These are phyloP conservation scores for Spilosoma lubricipeda DNA, from an alignment of 2,888 invertebrate genomes.

Conservation along the genomic window DNA sequence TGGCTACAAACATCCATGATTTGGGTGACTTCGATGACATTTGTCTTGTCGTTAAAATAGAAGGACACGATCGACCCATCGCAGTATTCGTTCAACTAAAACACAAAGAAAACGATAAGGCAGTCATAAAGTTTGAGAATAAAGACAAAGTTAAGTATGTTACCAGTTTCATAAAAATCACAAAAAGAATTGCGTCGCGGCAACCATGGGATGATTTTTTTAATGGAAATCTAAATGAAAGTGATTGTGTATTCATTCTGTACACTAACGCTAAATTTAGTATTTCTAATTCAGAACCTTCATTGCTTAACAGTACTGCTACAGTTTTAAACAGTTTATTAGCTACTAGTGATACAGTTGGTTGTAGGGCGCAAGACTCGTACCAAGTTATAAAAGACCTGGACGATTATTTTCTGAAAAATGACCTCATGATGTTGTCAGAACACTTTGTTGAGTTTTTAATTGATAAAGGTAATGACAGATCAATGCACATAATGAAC, in stretches of 20 bases:
- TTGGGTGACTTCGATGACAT: constrained; percentile 43
- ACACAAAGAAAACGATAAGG: constrained; percentile 29
- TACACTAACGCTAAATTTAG: constrained; percentile 35
- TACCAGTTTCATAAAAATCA: constrained; percentile 21
- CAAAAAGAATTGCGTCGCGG: constrained; percentile 13
- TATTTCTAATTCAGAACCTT: constrained; percentile 18
- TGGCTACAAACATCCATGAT: constrained; percentile 36
- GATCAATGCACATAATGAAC: constrained; percentile 19
- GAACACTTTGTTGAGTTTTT: constrained; percentile 22
- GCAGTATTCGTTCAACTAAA: constrained; percentile 39
- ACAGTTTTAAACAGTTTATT: constrained; percentile 24
- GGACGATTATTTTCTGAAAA: constrained; percentile 22
- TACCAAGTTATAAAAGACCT: constrained; percentile 23
- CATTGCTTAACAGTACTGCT: no score
- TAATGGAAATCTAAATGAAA: constrained; percentile 20
- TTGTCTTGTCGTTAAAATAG: constrained; percentile 25
- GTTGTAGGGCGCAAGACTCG: constrained; percentile 2
- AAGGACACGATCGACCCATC: constrained; percentile 14
- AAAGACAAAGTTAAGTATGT: constrained; percentile 26
- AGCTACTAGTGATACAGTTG: constrained; percentile 25
- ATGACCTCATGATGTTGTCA: constrained; percentile 24
- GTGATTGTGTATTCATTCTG: constrained; percentile 33
- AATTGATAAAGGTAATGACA: not conserved
- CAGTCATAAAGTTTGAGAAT: not conserved
- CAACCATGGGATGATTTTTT: constrained; percentile 25